Percentiles rank a stretch among this genome's conserved stretches.
Evolutionary conservation across 1,140 invertebrate genomes (phyloP).

Genomic region (Ostrea denselamellosa): DNA sequence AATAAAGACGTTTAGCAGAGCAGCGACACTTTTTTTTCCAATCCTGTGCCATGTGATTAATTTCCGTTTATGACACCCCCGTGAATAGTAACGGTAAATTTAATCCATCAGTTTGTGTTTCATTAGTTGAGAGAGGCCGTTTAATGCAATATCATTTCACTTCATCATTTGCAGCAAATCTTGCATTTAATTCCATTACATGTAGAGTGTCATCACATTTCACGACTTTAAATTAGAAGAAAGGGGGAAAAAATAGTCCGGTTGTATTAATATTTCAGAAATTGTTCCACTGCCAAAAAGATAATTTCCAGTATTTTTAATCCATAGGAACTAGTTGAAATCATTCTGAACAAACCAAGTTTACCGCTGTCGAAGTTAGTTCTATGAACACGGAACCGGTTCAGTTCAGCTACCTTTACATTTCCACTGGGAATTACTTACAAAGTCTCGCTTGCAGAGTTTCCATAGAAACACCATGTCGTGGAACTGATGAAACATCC

Average conservation of each 20-base stretch:
- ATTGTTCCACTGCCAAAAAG: too few relatives aligned
- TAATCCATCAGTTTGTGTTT: background rate
- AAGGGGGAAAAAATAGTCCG: too few relatives aligned
- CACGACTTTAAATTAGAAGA: too few relatives aligned
- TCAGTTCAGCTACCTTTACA: background rate
- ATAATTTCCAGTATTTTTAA: too few relatives aligned
- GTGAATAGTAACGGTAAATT: background rate
- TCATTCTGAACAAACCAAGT: background rate
- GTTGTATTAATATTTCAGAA: too few relatives aligned
- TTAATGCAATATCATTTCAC: too few relatives aligned
- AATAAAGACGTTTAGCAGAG: too few relatives aligned
- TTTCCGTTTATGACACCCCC: background rate
- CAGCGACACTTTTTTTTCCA: too few relatives aligned
- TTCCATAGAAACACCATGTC: conserved; percentile 88
- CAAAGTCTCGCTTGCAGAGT: conserved; percentile 88
- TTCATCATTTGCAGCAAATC: too few relatives aligned
- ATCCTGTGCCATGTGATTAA: background rate
- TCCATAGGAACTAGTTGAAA: background rate
- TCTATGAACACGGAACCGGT: background rate
- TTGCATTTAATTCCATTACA: too few relatives aligned
- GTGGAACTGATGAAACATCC: conserved; percentile 90
- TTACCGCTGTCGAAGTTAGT: background rate
- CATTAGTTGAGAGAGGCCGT: background rate
- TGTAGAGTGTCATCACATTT: too few relatives aligned
- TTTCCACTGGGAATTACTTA: conserved; percentile 71